Conservation (phyloP, 2,113 vertebrate species). For the Atractosteus spatula region DNA sequence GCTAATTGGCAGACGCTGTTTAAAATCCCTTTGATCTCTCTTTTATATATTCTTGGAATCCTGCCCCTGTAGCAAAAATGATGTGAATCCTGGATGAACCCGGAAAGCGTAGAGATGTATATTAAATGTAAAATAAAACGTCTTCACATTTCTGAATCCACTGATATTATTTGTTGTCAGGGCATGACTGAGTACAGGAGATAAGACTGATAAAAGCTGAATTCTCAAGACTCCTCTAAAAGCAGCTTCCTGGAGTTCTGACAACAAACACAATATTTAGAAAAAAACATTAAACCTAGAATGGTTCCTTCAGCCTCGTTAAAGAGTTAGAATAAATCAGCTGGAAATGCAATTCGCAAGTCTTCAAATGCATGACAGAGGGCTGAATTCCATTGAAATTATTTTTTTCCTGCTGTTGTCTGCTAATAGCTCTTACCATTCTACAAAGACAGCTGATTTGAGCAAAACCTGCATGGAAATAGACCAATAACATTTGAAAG, state of each 20-base stretch:
- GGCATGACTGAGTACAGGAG: constrained; percentile 2
- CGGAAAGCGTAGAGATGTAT: not conserved
- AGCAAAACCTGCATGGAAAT: too few species aligned
- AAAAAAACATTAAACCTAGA: not conserved
- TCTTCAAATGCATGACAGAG: too few species aligned
- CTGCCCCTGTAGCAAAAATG: not conserved
- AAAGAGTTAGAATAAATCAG: not conserved
- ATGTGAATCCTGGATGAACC: constrained; percentile 20
- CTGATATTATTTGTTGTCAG: constrained; percentile 4
- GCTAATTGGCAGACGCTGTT: not conserved
- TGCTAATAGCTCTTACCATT: too few species aligned
- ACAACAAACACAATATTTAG: not conserved
- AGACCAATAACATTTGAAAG: too few species aligned
- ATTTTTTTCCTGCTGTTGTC: too few species aligned
- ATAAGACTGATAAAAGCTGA: constrained; percentile 13
- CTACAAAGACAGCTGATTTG: too few species aligned
- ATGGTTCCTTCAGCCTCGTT: not conserved
- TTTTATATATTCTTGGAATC: constrained; percentile 6
- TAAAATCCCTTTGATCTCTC: constrained; percentile 7
- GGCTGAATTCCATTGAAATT: too few species aligned
- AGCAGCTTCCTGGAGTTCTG: not conserved
- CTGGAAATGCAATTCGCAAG: too few species aligned
- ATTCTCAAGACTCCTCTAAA: not conserved
- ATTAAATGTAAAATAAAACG: constrained; percentile 3
- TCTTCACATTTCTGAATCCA: constrained; percentile 7